phyloP scores from a whole-genome alignment of 2,797 vertebrate genomes.

The Petrocephalus schoutedeni region DNA sequence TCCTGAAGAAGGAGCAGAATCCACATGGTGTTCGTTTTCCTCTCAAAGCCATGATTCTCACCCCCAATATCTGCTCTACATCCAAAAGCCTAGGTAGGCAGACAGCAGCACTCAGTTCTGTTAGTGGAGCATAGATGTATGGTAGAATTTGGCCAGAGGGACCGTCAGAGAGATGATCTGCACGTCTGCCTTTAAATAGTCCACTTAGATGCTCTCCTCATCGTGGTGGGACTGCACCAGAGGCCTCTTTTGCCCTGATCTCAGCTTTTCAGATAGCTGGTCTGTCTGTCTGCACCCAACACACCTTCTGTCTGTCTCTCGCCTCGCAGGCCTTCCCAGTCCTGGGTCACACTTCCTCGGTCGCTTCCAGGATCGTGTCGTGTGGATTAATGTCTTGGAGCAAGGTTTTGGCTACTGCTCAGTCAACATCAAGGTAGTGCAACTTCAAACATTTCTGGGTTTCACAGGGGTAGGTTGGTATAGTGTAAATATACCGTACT shows the following conservation, averaged over 20 bases:
- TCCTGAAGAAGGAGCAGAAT: not conserved
- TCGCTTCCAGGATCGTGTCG: constrained; percentile 90
- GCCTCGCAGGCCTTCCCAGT: constrained; percentile 68
- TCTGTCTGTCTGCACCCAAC: constrained; percentile 7
- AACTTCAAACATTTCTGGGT: not conserved
- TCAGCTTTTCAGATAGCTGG: not conserved
- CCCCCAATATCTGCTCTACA: not conserved
- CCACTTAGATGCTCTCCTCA: constrained; percentile 34
- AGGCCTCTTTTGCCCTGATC: not conserved
- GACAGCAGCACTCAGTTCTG: not conserved
- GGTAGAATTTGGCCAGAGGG: not conserved
- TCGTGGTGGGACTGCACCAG: constrained; percentile 24
- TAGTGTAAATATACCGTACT: not conserved
- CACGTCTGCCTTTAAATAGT: not conserved
- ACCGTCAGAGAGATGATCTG: constrained; percentile 17
- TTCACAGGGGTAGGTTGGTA: not conserved
- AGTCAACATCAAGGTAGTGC: constrained; percentile 86
- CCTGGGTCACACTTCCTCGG: constrained; percentile 92
- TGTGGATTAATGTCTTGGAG: constrained; percentile 93
- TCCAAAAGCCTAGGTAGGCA: not conserved
- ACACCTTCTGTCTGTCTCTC: constrained; percentile 7
- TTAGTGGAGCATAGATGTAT: not conserved
- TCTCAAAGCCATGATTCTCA: constrained; percentile 2
- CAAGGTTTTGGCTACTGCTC: constrained; percentile 89
- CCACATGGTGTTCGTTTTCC: constrained; percentile 26